phyloP scores from a whole-genome alignment of 2,888 invertebrate species.

The Lottia scabra region DNA sequence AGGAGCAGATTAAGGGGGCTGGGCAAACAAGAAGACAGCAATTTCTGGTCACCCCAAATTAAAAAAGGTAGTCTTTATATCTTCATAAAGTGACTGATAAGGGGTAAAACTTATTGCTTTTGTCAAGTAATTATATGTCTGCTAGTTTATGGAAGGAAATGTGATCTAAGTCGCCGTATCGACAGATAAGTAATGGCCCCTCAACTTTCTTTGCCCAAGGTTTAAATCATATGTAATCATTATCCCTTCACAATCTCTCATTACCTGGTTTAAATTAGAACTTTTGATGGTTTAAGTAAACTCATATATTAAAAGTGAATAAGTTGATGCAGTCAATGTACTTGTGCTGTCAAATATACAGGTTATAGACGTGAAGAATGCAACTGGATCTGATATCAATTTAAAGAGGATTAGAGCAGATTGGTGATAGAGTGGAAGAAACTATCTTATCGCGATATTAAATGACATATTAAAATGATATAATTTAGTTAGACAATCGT shows the following conservation, averaged over 20 bases:
- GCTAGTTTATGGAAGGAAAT: not conserved
- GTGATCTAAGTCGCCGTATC: not conserved
- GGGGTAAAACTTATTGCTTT: not conserved
- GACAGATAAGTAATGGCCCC: not conserved
- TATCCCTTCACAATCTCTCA: not conserved
- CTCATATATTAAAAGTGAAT: not conserved
- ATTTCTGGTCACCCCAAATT: not conserved
- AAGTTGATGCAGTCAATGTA: not conserved
- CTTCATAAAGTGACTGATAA: not conserved
- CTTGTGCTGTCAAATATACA: too few relatives aligned
- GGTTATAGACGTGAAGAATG: too few relatives aligned
- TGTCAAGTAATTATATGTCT: conserved; percentile 1
- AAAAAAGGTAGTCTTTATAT: not conserved
- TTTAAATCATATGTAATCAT: not conserved
- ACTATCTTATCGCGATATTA: too few relatives aligned
- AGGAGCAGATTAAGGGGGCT: conserved; percentile 1
- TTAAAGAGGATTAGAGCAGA: too few relatives aligned
- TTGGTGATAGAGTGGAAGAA: too few relatives aligned
- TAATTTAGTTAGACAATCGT: too few relatives aligned
- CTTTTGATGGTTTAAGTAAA: not conserved
- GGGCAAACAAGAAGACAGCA: not conserved
- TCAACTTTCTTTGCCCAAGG: not conserved
- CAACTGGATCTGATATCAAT: too few relatives aligned
- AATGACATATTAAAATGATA: too few relatives aligned
- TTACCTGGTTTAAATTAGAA: not conserved